phyloP scores from a whole-genome alignment of 2,113 vertebrate genomes.

The Dromiciops gliroides region DNA sequence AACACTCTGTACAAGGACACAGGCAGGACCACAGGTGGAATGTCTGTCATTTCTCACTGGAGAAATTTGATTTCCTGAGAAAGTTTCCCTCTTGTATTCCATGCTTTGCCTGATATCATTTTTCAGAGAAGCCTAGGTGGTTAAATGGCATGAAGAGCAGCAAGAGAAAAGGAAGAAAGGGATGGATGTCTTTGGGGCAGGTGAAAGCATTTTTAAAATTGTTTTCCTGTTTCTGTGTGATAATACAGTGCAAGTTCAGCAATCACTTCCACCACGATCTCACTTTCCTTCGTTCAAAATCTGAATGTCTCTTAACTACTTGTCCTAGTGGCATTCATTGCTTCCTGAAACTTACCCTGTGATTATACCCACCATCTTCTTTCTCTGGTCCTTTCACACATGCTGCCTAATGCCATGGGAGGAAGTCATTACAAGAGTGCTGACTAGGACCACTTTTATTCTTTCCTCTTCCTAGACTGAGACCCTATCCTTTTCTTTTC shows the following conservation, averaged over 20 bases:
- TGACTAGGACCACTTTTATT: too few relatives aligned
- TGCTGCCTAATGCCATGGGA: too few relatives aligned
- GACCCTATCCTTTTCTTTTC: too few relatives aligned
- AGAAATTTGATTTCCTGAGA: background rate
- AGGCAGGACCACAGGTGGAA: background rate
- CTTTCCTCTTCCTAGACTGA: too few relatives aligned
- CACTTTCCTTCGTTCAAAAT: background rate
- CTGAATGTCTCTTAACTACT: too few relatives aligned
- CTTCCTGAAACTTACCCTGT: too few relatives aligned
- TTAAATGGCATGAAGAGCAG: background rate
- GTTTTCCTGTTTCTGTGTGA: background rate
- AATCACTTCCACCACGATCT: background rate
- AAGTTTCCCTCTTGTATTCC: background rate
- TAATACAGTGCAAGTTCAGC: too few relatives aligned
- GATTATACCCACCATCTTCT: too few relatives aligned
- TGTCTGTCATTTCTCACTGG: background rate
- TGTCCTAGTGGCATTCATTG: too few relatives aligned
- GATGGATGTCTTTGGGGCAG: background rate
- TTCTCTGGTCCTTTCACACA: too few relatives aligned
- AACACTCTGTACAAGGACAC: background rate
- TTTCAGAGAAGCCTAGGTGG: background rate
- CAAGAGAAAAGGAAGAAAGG: background rate
- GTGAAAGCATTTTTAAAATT: background rate
- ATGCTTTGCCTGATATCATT: background rate
- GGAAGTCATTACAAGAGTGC: too few relatives aligned